These are phyloP conservation scores for Fulmarus glacialis DNA, from an alignment of 2,113 vertebrate genomes.

Conservation along the genomic window DNA sequence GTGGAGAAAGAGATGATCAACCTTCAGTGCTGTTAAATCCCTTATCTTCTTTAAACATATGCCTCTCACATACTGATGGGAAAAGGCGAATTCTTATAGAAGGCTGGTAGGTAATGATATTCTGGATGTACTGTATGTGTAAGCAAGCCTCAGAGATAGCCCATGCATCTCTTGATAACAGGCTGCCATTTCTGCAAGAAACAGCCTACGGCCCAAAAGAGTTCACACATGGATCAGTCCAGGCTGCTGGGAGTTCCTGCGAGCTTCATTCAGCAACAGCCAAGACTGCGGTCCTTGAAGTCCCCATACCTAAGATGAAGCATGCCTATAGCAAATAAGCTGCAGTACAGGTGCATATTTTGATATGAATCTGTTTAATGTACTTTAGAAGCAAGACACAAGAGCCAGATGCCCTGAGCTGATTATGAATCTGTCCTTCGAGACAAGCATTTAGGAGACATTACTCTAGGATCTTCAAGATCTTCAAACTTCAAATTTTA, in stretches of 20 bases:
- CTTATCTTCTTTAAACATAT: not conserved
- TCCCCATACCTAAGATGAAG: not conserved
- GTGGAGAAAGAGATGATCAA: not conserved
- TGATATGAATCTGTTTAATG: not conserved
- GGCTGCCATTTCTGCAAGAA: not conserved
- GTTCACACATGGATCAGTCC: not conserved
- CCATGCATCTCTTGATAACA: not conserved
- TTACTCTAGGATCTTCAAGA: not conserved
- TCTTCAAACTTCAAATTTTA: not conserved
- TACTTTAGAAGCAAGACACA: not conserved
- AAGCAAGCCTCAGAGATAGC: not conserved
- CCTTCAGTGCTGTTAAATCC: not conserved
- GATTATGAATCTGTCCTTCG: not conserved
- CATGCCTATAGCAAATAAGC: not conserved
- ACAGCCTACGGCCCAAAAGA: not conserved
- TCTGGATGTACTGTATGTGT: not conserved
- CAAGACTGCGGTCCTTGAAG: not conserved
- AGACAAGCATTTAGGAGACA: not conserved
- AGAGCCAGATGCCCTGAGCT: not conserved
- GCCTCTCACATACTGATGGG: not conserved
- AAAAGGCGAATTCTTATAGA: not conserved
- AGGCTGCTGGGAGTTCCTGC: not conserved
- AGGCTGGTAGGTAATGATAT: not conserved
- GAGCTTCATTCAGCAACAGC: not conserved
- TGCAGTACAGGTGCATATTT: not conserved